Evolutionary conservation across 2,797 vertebrate species (phyloP).

Genomic region (Antrozous pallidus): DNA sequence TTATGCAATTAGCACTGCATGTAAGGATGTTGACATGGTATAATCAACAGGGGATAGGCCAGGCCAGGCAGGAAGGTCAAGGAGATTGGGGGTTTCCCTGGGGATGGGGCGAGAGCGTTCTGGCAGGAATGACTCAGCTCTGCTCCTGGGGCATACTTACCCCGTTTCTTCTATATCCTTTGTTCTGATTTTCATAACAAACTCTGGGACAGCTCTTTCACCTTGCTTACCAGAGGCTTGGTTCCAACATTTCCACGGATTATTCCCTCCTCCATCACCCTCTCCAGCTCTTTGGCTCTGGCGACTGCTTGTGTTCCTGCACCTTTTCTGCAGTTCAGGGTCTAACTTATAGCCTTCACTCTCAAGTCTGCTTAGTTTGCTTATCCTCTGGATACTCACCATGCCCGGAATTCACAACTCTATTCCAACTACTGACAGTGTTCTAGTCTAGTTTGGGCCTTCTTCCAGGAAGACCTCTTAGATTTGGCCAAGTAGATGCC

Average conservation of each 20-base stretch:
- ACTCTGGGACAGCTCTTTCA: neutral
- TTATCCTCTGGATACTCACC: neutral
- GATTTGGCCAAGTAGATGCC: neutral
- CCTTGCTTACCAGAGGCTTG: neutral
- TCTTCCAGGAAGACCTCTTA: constrained; percentile 35
- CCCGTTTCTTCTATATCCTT: neutral
- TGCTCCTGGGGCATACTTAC: neutral
- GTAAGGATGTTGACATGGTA: neutral
- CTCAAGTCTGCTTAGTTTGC: neutral
- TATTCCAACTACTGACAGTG: neutral
- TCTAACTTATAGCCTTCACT: neutral
- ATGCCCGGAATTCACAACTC: neutral
- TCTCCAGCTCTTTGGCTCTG: neutral
- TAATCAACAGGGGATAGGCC: neutral
- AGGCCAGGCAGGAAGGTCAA: neutral
- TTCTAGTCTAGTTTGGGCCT: neutral
- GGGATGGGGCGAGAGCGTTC: neutral
- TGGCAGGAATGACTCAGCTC: neutral
- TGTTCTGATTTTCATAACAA: neutral
- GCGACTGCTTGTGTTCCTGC: neutral
- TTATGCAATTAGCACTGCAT: neutral
- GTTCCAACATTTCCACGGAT: neutral
- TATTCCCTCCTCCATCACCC: neutral
- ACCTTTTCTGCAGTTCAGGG: neutral
- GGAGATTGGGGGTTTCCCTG: no score